Conservation (phyloP, 2,888 invertebrate species). For the Orthosia gracilis region DNA sequence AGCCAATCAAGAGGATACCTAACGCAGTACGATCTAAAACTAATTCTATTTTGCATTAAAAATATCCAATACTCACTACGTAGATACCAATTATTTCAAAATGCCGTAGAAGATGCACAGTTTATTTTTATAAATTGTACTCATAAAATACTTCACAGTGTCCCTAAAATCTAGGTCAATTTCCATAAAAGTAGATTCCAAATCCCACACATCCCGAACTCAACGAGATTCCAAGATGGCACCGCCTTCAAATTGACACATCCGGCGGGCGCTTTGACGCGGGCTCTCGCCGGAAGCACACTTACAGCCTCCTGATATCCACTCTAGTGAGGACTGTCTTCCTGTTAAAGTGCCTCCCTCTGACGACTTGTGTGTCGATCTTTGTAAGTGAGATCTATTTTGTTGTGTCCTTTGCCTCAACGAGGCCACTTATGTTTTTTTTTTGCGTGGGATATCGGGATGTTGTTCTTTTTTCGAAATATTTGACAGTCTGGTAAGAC, state of each 20-base stretch:
- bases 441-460: background rate
- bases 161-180: slow-evolving; percentile 67
- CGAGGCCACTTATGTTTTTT: slow-evolving; percentile 35
- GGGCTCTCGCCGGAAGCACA: slow-evolving; percentile 72
- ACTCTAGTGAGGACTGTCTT: slow-evolving; percentile 70
- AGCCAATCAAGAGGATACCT: background rate
- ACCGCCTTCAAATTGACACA: slow-evolving; percentile 73
- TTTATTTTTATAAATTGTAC: background rate
- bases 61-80: too few relatives aligned
- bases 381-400: slow-evolving; percentile 58
- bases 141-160: background rate
- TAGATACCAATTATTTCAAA: too few relatives aligned
- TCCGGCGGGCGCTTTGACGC: slow-evolving; percentile 75
- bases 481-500: background rate
- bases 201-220: slow-evolving; percentile 69
- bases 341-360: slow-evolving; percentile 68
- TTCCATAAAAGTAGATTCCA: slow-evolving; percentile 63
- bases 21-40: background rate
- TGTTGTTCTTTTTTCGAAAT: background rate
- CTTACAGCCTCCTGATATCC: slow-evolving; percentile 73
- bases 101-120: too few relatives aligned
- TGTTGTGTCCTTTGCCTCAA: slow-evolving; percentile 49
- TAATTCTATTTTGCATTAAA: too few relatives aligned
- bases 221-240: slow-evolving; percentile 72
- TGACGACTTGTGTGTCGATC: slow-evolving; percentile 59